A percentile compares a stretch with the other conserved stretches of the same genome.
phyloP scores from a whole-genome alignment of 2,113 vertebrate species.

The Morone chrysops region DNA sequence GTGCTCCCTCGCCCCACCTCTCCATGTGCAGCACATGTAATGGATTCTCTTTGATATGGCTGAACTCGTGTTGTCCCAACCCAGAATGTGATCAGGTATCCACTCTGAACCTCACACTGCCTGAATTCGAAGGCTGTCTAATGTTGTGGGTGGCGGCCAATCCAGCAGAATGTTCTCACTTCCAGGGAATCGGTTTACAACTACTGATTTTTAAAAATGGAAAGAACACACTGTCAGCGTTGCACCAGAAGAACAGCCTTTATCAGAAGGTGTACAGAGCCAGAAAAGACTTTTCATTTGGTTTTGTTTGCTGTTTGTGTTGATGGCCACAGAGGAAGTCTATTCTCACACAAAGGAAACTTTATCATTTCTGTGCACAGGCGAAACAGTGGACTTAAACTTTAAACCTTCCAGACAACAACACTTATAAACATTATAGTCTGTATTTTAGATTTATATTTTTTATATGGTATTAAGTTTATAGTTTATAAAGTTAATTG shows the following conservation, averaged over 20 bases:
- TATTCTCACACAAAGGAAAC: conserved; percentile 47
- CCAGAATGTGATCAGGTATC: conserved; percentile 56
- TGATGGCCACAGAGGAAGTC: conserved; percentile 53
- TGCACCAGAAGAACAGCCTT: conserved; percentile 38
- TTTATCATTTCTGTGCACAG: conserved; percentile 23
- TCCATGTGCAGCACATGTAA: conserved; percentile 47
- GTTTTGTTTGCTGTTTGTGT: conserved; percentile 52
- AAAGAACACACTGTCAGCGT: conserved; percentile 27
- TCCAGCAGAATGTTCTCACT: conserved; percentile 42
- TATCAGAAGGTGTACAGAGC: conserved; percentile 31
- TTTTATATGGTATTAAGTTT: conserved; percentile 16
- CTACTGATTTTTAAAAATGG: conserved; percentile 17
- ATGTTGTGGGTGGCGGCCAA: conserved; percentile 35
- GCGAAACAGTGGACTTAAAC: background rate
- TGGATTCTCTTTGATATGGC: conserved; percentile 71
- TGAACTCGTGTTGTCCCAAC: conserved; percentile 56
- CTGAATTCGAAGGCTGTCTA: conserved; percentile 34
- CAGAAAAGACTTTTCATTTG: conserved; percentile 39
- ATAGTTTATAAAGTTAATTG: conserved; percentile 36
- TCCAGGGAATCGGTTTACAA: conserved; percentile 38
- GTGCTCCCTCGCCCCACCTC: conserved; percentile 20
- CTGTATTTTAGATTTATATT: background rate
- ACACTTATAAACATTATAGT: conserved; percentile 9
- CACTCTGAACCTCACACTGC: conserved; percentile 31
- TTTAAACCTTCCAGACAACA: no score